Percentiles rank a stretch among this genome's conserved stretches.
These are phyloP conservation scores for Cydia pomonella DNA, from an alignment of 1,140 invertebrate genomes.

Conservation along the genomic window DNA sequence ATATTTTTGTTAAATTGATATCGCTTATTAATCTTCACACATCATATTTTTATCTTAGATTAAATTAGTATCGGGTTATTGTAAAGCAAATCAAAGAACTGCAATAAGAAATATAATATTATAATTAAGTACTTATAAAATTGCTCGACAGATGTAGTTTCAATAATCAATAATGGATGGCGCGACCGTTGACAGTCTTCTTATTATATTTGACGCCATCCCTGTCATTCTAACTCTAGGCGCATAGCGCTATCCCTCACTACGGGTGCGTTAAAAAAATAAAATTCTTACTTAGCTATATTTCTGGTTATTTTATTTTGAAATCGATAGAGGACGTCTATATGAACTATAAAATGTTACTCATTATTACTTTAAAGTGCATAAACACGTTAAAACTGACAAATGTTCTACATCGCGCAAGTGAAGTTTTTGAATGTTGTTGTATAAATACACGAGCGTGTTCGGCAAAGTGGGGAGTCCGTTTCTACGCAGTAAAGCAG, in stretches of 20 bases:
- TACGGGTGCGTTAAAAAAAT: conserved; percentile 1
- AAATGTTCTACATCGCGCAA: not conserved
- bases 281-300: not conserved
- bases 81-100: not conserved
- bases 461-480: conserved; percentile 5
- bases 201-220: not conserved
- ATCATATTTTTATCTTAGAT: not conserved
- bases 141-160: not conserved
- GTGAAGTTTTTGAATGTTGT: not conserved
- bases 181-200: not conserved
- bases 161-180: conserved; percentile 21
- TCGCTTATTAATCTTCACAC: no score
- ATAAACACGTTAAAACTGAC: not conserved
- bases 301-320: not conserved
- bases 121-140: not conserved
- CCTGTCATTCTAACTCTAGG: not conserved
- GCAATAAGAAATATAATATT: not conserved
- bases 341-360: not conserved
- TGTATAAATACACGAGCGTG: not conserved
- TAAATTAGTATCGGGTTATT: no score
- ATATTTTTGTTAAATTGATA: no score
- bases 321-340: not conserved
- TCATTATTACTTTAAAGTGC: not conserved
- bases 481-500: conserved; percentile 34
- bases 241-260: conserved; percentile 14